Base-by-base conservation (phyloP, 1,140 invertebrate species). In the Anastatus disparis region DNA sequence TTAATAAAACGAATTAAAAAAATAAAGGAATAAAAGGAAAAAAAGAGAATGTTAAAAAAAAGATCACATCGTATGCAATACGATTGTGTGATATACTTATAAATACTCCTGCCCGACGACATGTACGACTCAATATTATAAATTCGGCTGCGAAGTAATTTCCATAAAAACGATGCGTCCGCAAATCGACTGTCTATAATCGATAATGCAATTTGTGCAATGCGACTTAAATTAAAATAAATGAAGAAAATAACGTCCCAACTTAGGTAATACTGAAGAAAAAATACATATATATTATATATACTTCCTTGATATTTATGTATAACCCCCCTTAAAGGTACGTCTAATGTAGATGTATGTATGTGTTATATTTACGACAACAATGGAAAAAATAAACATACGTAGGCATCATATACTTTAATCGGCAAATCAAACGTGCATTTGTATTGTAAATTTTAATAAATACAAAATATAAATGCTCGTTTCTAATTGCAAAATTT, bases 121-220 rank as follows among this genome's bases (percentile, higher is more conserved):
- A 59, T 4, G 3, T 9, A 10, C 20, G 1, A 22, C n/a, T 9
- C 17, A n/a, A 26, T 1, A 7, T 42, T 44, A 29, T 50, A 10
- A 66, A 68, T 52, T 68, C 38, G 15, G 61, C 56, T 68, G 66
- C 31, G 56, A 68, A 38, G n/a, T n/a, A n/a, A n/a, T n/a, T n/a
- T n/a, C n/a, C n/a, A n/a, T n/a, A n/a, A n/a, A n/a, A n/a, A n/a
- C n/a, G n/a, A n/a, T n/a, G n/a, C 22, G 55, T 40, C 46, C n/a
- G 17, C 9, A 56, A 35, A 29, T 50, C 55, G 22, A 59, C 59
- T 15, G 31, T 59, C 52, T 27, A 22, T 17, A 20, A 70, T 44
- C 24, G n/a, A 31, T 70, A n/a, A n/a, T 38, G 24, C n/a, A n/a
- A 46, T 29, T 4, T 20, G 15, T 31, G 13, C 13, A 55, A 35